Evolutionary conservation across 1,140 invertebrate species (phyloP).

Genomic region (Leptonema lineaticorne): DNA sequence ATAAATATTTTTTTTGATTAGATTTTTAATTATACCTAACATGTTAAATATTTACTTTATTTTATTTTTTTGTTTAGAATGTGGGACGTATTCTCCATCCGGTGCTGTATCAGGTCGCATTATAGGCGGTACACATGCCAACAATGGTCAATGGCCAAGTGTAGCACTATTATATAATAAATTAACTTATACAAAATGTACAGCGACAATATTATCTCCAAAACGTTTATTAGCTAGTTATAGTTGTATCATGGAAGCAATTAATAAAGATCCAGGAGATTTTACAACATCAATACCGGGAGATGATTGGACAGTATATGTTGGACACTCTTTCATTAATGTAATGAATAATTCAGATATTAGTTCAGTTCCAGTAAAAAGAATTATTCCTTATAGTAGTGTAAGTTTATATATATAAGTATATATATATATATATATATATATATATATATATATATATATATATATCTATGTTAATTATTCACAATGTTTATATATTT

Average conservation of each 20-base stretch:
- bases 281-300: neutral
- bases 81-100: conserved; percentile 52
- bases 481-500: neutral
- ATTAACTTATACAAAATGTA: conserved; percentile 58
- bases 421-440: no score
- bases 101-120: conserved; percentile 50
- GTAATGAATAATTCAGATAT: conserved; percentile 40
- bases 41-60: neutral
- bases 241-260: conserved; percentile 52
- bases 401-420: conserved; percentile 34
- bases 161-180: conserved; percentile 58
- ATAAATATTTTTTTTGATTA: no score
- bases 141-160: conserved; percentile 59
- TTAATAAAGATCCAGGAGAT: conserved; percentile 1
- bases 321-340: conserved; percentile 18
- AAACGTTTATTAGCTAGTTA: conserved; percentile 61
- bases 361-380: conserved; percentile 46
- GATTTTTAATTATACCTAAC: neutral
- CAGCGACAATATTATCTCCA: conserved; percentile 60
- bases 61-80: conserved; percentile 47
- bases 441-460: no score
- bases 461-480: no score
- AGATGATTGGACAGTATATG: conserved; percentile 28
- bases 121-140: conserved; percentile 54
- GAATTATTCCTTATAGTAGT: conserved; percentile 56